Percentiles rank a stretch among this genome's conserved stretches.
phyloP scores from a whole-genome alignment of 2,797 vertebrate genomes.

The Enteromius anoplus region DNA sequence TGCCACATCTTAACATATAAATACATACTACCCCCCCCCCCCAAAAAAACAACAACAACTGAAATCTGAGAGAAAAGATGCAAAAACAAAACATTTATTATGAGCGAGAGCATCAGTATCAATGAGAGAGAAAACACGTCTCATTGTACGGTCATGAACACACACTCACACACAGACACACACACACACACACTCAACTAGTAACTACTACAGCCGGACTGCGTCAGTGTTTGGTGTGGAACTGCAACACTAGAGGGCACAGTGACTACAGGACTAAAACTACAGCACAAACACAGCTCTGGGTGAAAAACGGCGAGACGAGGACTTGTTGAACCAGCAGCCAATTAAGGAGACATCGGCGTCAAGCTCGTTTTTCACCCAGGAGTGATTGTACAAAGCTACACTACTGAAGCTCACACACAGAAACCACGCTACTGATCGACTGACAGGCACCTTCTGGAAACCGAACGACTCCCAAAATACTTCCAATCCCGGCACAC shows the following conservation, averaged over 20 bases:
- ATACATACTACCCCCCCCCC: no score
- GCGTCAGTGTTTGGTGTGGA: slow-evolving; percentile 19
- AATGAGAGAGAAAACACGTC: slow-evolving; percentile 18
- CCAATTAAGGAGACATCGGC: neutral
- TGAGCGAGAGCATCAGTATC: slow-evolving; percentile 49
- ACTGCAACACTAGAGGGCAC: slow-evolving; percentile 26
- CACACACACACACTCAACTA: slow-evolving; percentile 41
- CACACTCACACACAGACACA: slow-evolving; percentile 4
- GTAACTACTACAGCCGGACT: slow-evolving; percentile 20
- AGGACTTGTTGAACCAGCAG: neutral
- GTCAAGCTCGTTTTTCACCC: slow-evolving; percentile 28
- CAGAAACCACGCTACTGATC: slow-evolving; percentile 47
- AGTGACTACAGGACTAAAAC: slow-evolving; percentile 13
- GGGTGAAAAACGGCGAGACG: slow-evolving; percentile 10
- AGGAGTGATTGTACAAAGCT: slow-evolving; percentile 21
- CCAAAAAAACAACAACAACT: neutral
- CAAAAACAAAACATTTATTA: slow-evolving; percentile 40
- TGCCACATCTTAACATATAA: no score
- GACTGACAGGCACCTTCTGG: neutral
- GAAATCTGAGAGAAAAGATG: slow-evolving; percentile 18
- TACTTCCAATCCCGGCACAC: neutral
- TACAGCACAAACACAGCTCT: slow-evolving; percentile 25
- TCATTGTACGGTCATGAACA: slow-evolving; percentile 51
- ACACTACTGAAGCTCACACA: slow-evolving; percentile 37
- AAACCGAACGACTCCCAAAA: neutral